These are phyloP conservation scores for Rhyacophila brunnea DNA, from an alignment of 1,140 invertebrate species.

Conservation along the genomic window DNA sequence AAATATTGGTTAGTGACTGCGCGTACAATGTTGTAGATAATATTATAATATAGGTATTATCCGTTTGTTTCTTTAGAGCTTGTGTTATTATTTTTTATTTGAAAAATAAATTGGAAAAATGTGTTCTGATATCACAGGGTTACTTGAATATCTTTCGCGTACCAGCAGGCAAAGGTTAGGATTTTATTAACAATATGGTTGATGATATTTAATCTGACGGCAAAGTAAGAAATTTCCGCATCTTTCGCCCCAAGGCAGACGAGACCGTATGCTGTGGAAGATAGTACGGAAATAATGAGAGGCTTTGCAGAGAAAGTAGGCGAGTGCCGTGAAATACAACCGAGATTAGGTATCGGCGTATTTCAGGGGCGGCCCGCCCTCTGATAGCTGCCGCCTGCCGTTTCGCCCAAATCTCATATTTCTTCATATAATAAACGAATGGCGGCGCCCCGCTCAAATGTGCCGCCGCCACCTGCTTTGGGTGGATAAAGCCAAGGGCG, in stretches of 20 bases:
- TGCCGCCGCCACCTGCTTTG: not conserved
- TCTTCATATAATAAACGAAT: constrained; percentile 25
- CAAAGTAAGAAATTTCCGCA: not conserved
- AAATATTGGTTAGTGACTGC: no score
- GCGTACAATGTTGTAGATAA: no score
- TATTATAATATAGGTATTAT: no score
- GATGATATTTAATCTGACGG: no score
- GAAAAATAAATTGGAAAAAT: no score
- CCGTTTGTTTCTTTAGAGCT: no score
- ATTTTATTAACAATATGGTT: no score
- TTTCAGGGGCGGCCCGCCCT: constrained; percentile 1
- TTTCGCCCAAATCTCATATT: constrained; percentile 21
- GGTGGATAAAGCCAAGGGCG: not conserved
- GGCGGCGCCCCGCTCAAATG: not conserved
- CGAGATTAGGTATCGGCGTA: constrained; percentile 19
- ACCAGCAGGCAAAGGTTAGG: no score
- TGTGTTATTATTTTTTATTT: no score
- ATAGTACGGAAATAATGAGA: constrained; percentile 21
- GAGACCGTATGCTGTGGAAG: constrained; percentile 17
- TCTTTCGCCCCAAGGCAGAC: no score
- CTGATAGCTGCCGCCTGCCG: not conserved
- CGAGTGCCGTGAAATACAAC: constrained; percentile 15
- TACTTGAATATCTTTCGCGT: no score
- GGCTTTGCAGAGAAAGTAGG: constrained; percentile 11
- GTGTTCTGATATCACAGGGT: no score